These are phyloP conservation scores for Alcis repandata DNA, from an alignment of 2,888 invertebrate genomes.

Conservation along the genomic window DNA sequence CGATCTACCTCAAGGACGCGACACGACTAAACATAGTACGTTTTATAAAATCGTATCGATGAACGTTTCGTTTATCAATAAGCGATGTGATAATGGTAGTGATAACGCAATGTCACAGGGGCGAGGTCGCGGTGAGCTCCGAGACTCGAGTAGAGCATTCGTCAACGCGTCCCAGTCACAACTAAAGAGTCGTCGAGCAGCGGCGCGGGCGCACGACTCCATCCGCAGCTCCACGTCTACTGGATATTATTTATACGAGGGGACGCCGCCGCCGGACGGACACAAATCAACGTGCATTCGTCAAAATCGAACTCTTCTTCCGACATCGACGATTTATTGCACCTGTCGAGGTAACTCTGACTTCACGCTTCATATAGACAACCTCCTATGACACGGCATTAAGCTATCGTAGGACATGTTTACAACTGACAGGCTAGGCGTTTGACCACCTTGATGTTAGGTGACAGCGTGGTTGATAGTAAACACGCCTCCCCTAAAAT, in stretches of 20 bases:
- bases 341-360: constrained; percentile 29
- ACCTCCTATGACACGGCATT: constrained; percentile 5
- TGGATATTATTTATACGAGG: constrained; percentile 77
- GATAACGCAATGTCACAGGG: constrained; percentile 78
- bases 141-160: constrained; percentile 72
- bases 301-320: constrained; percentile 64
- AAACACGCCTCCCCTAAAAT: not conserved
- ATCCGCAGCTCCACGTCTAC: constrained; percentile 63
- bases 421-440: not conserved
- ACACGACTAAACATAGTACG: constrained; percentile 51
- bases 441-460: not conserved
- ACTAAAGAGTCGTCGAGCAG: constrained; percentile 71
- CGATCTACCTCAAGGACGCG: constrained; percentile 60
- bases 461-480: constrained; percentile 2
- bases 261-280: no score
- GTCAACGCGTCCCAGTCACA: constrained; percentile 81
- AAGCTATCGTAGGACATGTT: not conserved
- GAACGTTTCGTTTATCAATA: constrained; percentile 65
- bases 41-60: constrained; percentile 61
- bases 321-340: constrained; percentile 42
- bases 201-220: constrained; percentile 75
- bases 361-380: constrained; percentile 9
- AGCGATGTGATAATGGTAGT: constrained; percentile 61
- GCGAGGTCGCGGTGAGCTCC: constrained; percentile 69
- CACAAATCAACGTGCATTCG: constrained; percentile 68